Percentiles rank a stretch among this genome's conserved stretches.
Conservation (phyloP, 2,113 vertebrate genomes). For the Theristicus caerulescens region DNA sequence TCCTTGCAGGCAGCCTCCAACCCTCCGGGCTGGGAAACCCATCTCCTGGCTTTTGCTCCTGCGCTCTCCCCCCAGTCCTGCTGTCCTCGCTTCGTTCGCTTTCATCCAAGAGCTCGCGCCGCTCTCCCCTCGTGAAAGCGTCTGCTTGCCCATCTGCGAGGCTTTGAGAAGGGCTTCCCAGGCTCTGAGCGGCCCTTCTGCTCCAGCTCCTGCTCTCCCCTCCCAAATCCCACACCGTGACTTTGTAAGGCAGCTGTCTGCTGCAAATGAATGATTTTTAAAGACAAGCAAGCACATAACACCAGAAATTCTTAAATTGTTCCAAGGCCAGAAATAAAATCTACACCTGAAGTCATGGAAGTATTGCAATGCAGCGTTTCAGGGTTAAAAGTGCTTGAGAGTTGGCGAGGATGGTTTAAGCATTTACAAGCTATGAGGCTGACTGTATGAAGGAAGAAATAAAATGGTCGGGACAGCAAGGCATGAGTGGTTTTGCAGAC, state of each 20-base stretch:
- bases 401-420: neutral
- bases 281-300: neutral
- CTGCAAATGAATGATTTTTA: neutral
- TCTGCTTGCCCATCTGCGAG: slow-evolving; percentile 14
- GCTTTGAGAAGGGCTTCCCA: neutral
- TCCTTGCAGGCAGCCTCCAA: neutral
- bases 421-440: neutral
- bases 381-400: neutral
- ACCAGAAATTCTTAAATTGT: neutral
- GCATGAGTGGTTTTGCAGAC: neutral
- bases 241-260: neutral
- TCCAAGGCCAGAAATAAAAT: neutral
- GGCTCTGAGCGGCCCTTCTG: neutral
- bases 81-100: neutral
- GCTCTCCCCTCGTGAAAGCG: neutral
- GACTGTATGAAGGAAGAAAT: neutral
- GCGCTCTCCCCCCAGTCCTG: neutral
- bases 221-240: neutral
- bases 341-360: neutral
- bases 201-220: neutral
- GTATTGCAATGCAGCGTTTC: neutral
- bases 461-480: neutral
- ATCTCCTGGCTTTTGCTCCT: neutral
- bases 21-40: neutral
- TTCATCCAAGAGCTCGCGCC: neutral